Conservation (phyloP, 2,113 vertebrate genomes). For the Tichodroma muraria region DNA sequence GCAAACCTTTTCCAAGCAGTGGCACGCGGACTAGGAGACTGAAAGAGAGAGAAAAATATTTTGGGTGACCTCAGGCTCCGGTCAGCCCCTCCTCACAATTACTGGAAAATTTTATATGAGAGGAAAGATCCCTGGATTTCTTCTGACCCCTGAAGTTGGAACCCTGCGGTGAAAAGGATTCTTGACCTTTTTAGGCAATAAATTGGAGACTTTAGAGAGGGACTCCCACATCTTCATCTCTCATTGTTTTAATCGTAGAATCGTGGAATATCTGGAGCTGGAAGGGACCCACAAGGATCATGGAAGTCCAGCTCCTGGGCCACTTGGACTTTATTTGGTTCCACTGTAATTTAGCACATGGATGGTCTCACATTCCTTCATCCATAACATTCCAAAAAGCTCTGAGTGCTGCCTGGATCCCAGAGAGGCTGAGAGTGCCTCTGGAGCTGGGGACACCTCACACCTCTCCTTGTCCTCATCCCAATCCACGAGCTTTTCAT, state of each 20-base stretch:
- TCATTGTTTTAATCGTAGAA: neutral
- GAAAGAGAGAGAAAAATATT: neutral
- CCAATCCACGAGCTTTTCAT: neutral
- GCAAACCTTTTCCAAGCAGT: neutral
- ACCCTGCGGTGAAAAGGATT: neutral
- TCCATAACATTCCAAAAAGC: neutral
- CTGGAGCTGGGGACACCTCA: neutral
- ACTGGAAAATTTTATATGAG: neutral
- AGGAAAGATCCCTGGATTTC: neutral
- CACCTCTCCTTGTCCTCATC: neutral
- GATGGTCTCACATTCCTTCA: neutral
- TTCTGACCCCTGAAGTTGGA: neutral
- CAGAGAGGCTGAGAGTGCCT: neutral
- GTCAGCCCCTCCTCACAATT: neutral
- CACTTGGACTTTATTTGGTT: fast-evolving
- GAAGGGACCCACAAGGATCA: no score
- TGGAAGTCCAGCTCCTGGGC: neutral
- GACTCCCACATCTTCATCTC: neutral
- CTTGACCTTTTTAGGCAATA: neutral
- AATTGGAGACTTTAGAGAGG: neutral
- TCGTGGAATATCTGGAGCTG: neutral
- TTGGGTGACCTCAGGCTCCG: neutral
- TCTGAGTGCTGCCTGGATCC: neutral
- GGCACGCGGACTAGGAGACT: neutral
- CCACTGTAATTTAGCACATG: fast-evolving